Evolutionary conservation across 1,140 invertebrate species (phyloP), one percentile per base, ranked within the genome.

Genomic region (Caenorhabditis inopinata): DNA sequence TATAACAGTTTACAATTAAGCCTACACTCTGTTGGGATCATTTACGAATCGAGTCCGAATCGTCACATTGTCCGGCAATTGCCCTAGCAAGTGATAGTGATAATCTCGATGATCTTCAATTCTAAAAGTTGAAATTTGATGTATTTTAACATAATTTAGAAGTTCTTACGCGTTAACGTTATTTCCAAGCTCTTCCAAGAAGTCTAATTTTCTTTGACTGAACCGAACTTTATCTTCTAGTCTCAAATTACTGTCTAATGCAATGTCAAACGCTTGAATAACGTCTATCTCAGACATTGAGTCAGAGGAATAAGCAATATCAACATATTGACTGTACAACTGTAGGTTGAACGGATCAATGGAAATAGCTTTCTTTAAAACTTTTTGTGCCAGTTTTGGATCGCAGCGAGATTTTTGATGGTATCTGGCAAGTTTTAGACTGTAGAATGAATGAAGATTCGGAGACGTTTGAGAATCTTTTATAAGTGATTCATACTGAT

Each of bases 191-290:
- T 79, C 78, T 23, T 79, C 78, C 42, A 79, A 48, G 27, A 47
- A 74, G 23, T 79, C 78, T 6, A 79, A 32, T 74, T 79, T 79
- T n/a, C 78, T 27, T 35, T 79, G 78, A 23, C 78, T 79, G 38
- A 79, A 47, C 14, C 78, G 58, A 42, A 79, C 18, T 42, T 46
- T 51, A 6, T 79, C 78, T 23, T 42, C 78, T 18, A 68, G 35
- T 14, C 42, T 45, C 29, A 79, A 23, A 25, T 58, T 51, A 27
- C 51, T 49, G 18, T 58, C 45, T 1, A 74, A 25, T 21, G 78
- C 78, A 16, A 68, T 29, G 38, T 79, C 68, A 29, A 79, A 79
- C 3, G 78, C 42, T 27, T 74, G 51, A 11, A 79, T 21, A 9
- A 79, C 62, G 12, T 68, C 58, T 21, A 38, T 11, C n/a, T 68